Evolutionary conservation across 2,888 invertebrate genomes (phyloP), one percentile per base, ranked within the genome.

Genomic region (Tridacna crocea): DNA sequence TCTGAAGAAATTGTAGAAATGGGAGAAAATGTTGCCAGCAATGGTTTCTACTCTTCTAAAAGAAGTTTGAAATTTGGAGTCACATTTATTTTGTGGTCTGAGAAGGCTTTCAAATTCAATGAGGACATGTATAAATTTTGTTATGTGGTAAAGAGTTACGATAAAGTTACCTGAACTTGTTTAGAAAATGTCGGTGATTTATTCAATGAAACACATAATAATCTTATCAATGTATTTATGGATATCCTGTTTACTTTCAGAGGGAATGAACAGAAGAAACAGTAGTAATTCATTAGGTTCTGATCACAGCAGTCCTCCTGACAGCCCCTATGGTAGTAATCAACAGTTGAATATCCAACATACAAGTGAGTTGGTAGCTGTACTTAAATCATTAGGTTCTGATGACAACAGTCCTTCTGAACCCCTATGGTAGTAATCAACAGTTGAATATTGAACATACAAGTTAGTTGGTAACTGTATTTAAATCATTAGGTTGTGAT

Each of bases 381-480:
- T 63, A 63, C n/a, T n/a, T 26, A 84, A 84, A 75, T 82, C 79
- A 26, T 63, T 91, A 36, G 91, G 90, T 15, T 93, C 92, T 12
- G 91, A 91, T 77, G 88, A 87, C 65, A 91, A 92, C 79, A 94
- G 93, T 88, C 93, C 94, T 17, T 91, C 94, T 10, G 93, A 94
- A 93, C 87, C 94, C 93, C 12, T 92, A 93, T 84, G 90, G 91
- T 63, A 92, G 91, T 80, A 90, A 85, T 78, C 93, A 92, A 87
- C 91, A 92, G 60, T 87, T 91, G 73, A 70, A 70, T 51, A 51
- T 24, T 15, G 13, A 24, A n/a, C 19, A 68, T 47, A 36, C 68
- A 36, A 68, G 36, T 36, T 6, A 36, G 36, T 36, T 66, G 24
- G 4, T 63, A 15, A 15, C 15, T 63, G 15, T 63, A 63, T n/a